These are phyloP conservation scores for Oreochromis spilurus DNA, from an alignment of 2,113 vertebrate genomes.

Conservation along the genomic window DNA sequence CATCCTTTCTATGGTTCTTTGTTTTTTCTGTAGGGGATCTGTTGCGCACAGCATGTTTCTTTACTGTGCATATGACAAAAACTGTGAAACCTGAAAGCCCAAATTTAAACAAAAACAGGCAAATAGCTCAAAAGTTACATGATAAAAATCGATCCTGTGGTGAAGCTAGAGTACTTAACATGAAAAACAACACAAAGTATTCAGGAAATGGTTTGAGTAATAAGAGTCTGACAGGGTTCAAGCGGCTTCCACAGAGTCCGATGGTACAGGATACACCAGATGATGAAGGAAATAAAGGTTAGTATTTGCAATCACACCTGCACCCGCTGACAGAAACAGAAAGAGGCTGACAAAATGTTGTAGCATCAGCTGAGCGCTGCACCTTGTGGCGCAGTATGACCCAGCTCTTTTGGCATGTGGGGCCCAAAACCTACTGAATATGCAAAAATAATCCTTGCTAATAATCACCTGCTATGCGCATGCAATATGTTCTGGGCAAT, in stretches of 20 bases:
- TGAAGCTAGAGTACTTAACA: neutral
- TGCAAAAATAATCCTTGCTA: neutral
- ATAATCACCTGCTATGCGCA: neutral
- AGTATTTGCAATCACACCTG: neutral
- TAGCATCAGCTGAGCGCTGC: neutral
- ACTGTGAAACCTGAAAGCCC: neutral
- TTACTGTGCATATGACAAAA: neutral
- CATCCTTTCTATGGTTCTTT: no score
- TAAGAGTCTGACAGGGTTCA: neutral
- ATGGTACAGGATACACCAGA: neutral
- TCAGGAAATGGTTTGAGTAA: neutral
- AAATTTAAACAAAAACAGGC: neutral
- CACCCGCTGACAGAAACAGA: neutral
- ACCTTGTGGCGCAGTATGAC: neutral
- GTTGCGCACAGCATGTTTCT: no score
- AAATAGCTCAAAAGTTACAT: neutral
- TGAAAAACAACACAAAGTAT: neutral
- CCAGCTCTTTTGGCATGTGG: neutral
- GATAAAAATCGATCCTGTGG: neutral
- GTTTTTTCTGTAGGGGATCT: no score
- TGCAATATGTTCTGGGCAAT: neutral
- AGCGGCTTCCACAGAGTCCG: no score
- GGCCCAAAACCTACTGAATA: neutral
- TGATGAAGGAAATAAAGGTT: neutral
- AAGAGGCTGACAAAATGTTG: neutral